Conservation (phyloP, 1,140 invertebrate genomes). For the Harlomillsia oculata region DNA sequence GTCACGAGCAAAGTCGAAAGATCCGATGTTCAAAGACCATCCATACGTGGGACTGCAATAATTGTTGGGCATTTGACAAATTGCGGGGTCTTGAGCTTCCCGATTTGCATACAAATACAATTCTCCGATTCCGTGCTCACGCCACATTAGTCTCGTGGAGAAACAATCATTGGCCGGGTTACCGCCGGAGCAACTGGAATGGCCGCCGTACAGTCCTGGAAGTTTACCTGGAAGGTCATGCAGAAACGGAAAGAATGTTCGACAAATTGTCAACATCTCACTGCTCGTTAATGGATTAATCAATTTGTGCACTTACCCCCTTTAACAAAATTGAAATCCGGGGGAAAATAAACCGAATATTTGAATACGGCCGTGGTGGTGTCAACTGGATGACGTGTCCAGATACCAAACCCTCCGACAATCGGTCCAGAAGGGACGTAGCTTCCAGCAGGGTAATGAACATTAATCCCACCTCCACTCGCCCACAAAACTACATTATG, state of each 20-base stretch:
- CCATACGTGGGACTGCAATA: slow-evolving; percentile 13
- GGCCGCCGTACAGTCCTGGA: slow-evolving; percentile 18
- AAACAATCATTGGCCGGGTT: slow-evolving; percentile 15
- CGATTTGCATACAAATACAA: slow-evolving; percentile 17
- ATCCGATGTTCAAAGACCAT: slow-evolving; percentile 8
- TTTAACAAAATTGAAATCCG: slow-evolving; percentile 17
- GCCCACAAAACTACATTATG: slow-evolving; percentile 18
- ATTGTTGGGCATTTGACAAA: slow-evolving; percentile 13
- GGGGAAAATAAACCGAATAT: slow-evolving; percentile 20
- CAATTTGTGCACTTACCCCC: slow-evolving; percentile 8
- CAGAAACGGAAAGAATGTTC: too few species aligned
- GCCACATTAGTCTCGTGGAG: slow-evolving; percentile 15
- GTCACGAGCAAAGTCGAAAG: background rate
- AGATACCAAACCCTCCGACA: slow-evolving; percentile 23
- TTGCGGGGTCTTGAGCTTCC: slow-evolving; percentile 14
- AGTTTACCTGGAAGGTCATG: slow-evolving; percentile 3
- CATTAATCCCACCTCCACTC: slow-evolving; percentile 13
- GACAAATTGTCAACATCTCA: background rate
- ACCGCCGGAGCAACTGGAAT: slow-evolving; percentile 6
- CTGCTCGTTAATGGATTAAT: background rate
- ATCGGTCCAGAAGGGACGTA: slow-evolving; percentile 17
- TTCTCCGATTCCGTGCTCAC: slow-evolving; percentile 12
- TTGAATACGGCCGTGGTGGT: slow-evolving; percentile 12
- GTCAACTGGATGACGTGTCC: slow-evolving; percentile 3
- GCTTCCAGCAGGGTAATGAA: slow-evolving; percentile 21